phyloP scores from a whole-genome alignment of 2,113 vertebrate genomes.

The Mionectes macconnelli region DNA sequence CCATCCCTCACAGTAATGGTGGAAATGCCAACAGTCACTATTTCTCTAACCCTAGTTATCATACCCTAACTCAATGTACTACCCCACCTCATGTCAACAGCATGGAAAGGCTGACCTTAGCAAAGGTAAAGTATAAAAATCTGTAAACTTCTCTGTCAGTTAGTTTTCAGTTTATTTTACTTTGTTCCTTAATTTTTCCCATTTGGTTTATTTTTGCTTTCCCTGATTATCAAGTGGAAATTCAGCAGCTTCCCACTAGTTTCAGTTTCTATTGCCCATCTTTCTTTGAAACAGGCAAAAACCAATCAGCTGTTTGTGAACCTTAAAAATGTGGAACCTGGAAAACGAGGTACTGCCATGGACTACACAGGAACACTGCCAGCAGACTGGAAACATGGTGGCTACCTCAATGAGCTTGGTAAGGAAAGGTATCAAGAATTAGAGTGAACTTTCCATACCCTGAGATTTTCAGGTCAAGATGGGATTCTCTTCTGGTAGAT shows the following conservation, averaged over 20 bases:
- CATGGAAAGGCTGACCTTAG: slow-evolving; percentile 74
- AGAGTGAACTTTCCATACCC: neutral
- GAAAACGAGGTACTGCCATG: slow-evolving; percentile 72
- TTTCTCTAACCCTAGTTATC: slow-evolving; percentile 97
- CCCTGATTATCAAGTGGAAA: neutral
- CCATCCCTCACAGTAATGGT: slow-evolving; percentile 78
- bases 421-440: neutral
- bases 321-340: slow-evolving; percentile 82
- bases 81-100: slow-evolving; percentile 78
- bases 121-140: slow-evolving; percentile 78
- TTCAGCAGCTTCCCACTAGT: neutral
- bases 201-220: neutral
- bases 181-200: neutral
- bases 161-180: neutral
- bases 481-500: neutral
- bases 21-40: slow-evolving; percentile 88
- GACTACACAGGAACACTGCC: slow-evolving; percentile 87
- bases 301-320: slow-evolving; percentile 87
- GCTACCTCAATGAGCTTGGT: slow-evolving; percentile 91
- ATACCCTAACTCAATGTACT: slow-evolving; percentile 88
- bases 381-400: slow-evolving; percentile 92
- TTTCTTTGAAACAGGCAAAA: slow-evolving; percentile 75
- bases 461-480: neutral
- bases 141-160: neutral
- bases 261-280: neutral